These are phyloP conservation scores for Berghia stephanieae DNA, from an alignment of 1,140 invertebrate species.

Conservation along the genomic window DNA sequence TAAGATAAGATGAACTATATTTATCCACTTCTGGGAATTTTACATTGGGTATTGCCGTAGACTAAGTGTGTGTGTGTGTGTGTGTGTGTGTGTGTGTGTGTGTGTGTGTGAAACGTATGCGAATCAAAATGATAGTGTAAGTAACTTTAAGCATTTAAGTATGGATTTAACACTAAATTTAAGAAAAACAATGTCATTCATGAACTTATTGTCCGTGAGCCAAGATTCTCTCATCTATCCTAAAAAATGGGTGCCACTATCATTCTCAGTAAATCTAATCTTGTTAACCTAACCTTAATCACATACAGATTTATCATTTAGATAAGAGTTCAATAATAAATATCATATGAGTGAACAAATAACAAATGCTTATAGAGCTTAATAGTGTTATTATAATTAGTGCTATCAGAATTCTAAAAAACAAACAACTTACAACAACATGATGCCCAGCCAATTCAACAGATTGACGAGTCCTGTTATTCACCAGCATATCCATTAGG, in stretches of 20 bases:
- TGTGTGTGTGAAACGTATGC: neutral
- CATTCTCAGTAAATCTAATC: neutral
- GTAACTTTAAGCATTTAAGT: neutral
- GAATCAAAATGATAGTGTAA: neutral
- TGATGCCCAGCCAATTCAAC: conserved; percentile 49
- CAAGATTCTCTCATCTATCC: neutral
- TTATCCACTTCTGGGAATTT: no score
- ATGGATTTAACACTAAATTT: neutral
- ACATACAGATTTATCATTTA: no score
- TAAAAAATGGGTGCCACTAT: neutral
- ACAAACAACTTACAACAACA: conserved; percentile 45
- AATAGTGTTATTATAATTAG: no score
- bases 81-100: neutral
- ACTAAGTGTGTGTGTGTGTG: neutral
- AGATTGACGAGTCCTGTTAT: conserved; percentile 41
- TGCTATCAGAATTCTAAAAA: no score
- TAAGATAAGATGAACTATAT: no score
- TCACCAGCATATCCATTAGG: conserved; percentile 42
- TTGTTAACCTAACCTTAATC: conserved; percentile 30
- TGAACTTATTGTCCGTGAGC: neutral
- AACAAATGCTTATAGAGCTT: no score
- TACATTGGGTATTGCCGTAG: no score
- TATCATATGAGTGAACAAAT: no score
- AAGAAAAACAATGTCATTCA: no score
- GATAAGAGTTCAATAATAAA: no score